phyloP scores from a whole-genome alignment of 2,113 vertebrate species.

The Brevimyrus niger region DNA sequence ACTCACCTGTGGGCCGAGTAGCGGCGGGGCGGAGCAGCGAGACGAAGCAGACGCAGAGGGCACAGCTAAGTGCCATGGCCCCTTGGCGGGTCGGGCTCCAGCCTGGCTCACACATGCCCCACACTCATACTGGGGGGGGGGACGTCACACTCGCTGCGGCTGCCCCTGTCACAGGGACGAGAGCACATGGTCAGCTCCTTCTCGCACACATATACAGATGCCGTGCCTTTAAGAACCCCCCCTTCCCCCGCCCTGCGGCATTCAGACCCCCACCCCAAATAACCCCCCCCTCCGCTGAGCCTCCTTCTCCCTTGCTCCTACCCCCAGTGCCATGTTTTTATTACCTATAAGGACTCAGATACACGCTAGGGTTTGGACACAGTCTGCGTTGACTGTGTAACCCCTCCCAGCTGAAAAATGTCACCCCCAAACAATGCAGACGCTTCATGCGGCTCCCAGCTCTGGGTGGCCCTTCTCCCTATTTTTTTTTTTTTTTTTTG shows the following conservation, averaged over 20 bases:
- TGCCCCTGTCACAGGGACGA: neutral
- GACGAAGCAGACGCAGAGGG: conserved; percentile 54
- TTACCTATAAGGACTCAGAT: neutral
- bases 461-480: neutral
- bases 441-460: neutral
- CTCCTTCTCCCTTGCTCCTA: neutral
- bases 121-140: conserved; percentile 44
- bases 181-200: neutral
- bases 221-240: neutral
- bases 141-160: neutral
- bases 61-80: conserved; percentile 60
- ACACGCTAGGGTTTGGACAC: neutral
- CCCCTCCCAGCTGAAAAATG: neutral
- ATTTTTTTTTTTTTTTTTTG: neutral
- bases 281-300: neutral
- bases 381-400: neutral
- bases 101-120: conserved; percentile 51
- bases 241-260: neutral
- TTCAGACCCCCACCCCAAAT: neutral
- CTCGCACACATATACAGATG: neutral
- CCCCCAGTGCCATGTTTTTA: neutral
- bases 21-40: conserved; percentile 51
- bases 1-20: conserved; percentile 58
- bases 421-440: neutral
- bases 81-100: conserved; percentile 50